Evolutionary conservation across 2,888 invertebrate species (phyloP), one percentile per base, ranked within the genome.

Genomic region (Nymphalis urticae): DNA sequence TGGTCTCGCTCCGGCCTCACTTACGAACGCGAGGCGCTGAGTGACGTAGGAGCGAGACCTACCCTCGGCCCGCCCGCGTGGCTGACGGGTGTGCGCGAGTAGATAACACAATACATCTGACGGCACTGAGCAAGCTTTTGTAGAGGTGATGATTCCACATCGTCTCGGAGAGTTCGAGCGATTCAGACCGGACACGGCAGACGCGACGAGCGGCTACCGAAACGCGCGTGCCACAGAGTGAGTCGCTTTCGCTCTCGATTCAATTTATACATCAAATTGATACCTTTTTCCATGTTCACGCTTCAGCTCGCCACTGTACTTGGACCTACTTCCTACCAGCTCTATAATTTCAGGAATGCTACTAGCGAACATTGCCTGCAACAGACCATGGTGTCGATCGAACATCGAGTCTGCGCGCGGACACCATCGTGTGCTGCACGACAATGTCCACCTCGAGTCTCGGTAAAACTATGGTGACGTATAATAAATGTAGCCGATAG

Each of bases 291-390:
- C 98, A 93, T 98, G 97, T 95, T 98, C 98, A 94, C 98, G 97
- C 95, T 98, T 98, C 95, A 98, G 98, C 94, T 98, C 97, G 93
- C 99, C 99, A 94, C 98, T 97, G 96, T 99, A 99, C 95, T 98
- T 98, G 95, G 98, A 98, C 94, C 98, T 97, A 95, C 97, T 97
- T 94, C 98, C 98, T 95, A 99, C 97, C 95, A 99, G 97, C 95
- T 99, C 98, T 95, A 98, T 98, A 95, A 99, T 98, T 96, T 99
- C 99, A 93, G 99, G 99, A 94, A 99, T 98, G 96, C 98, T 98
- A 96, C 98, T 98, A 95, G 99, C 98, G 97, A 99, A 99, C 96
- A 99, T 98, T 95, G 98, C 99, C 98, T 98, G 96, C 94, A 96
- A 95, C 95, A 94, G 95, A 94, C 92, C 92, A 92, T 88, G 92